A percentile compares a stretch with the other conserved stretches of the same genome.
Conservation (phyloP, 2,113 vertebrate species). For the Scatophagus argus region DNA sequence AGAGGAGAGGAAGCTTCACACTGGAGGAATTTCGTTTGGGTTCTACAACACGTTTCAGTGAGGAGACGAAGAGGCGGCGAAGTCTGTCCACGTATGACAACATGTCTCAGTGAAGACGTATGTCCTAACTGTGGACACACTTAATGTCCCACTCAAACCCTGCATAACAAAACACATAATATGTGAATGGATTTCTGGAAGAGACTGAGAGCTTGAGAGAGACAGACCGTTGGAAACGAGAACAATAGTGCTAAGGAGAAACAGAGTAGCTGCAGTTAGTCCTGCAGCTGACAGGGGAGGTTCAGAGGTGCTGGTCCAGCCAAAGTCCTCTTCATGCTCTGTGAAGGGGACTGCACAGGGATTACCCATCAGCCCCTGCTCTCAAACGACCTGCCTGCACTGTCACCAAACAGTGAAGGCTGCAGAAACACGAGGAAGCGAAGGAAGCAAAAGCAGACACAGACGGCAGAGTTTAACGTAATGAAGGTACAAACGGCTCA, state of each 20-base stretch:
- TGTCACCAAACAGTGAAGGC: too few relatives aligned
- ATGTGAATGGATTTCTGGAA: conserved; percentile 18
- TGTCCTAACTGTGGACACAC: background rate
- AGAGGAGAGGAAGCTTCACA: conserved; percentile 6
- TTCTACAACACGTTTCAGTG: conserved; percentile 22
- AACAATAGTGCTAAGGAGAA: background rate
- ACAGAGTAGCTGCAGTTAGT: conserved; percentile 9
- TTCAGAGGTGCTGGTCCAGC: conserved; percentile 22
- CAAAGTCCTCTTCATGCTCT: too few relatives aligned
- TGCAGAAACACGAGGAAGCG: too few relatives aligned
- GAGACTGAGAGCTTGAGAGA: background rate
- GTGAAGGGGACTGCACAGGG: too few relatives aligned
- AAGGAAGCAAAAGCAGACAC: too few relatives aligned
- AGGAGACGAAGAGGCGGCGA: background rate
- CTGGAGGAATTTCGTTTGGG: conserved; percentile 30
- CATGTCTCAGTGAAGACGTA: background rate
- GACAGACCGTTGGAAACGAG: background rate
- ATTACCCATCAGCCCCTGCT: too few relatives aligned
- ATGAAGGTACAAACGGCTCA: too few relatives aligned
- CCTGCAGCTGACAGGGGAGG: conserved; percentile 27
- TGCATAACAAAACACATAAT: background rate
- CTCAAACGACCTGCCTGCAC: too few relatives aligned
- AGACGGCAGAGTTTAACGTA: too few relatives aligned
- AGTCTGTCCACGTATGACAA: background rate
- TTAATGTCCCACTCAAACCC: too few relatives aligned